These are phyloP conservation scores for Siniperca scherzeri DNA, from an alignment of 2,797 vertebrate species.

Conservation along the genomic window DNA sequence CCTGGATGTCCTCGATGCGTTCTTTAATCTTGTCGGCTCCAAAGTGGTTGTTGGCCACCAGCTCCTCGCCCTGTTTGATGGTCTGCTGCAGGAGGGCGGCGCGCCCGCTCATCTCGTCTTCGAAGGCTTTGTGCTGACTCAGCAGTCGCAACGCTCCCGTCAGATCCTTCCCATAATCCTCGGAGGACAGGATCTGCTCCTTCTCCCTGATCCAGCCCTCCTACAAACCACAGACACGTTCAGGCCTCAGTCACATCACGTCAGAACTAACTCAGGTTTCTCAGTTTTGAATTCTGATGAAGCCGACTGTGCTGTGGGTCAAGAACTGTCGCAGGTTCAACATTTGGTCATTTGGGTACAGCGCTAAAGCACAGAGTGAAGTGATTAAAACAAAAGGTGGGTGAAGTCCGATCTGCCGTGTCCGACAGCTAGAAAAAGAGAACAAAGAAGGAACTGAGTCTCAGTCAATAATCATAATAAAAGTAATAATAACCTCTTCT, in stretches of 20 bases:
- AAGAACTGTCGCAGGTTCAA: background rate
- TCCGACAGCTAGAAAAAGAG: background rate
- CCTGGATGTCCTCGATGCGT: constrained; percentile 90
- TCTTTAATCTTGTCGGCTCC: constrained; percentile 95
- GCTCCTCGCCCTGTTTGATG: constrained; percentile 93
- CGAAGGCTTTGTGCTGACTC: constrained; percentile 96
- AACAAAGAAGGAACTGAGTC: background rate
- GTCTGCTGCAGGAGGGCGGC: constrained; percentile 93
- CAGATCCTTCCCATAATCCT: constrained; percentile 96
- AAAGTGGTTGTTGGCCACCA: constrained; percentile 94
- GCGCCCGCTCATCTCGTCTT: constrained; percentile 96
- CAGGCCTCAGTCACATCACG: background rate
- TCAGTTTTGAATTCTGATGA: background rate
- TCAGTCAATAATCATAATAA: background rate
- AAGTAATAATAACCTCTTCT: constrained; percentile 84
- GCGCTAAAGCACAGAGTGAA: background rate
- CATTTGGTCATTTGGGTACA: background rate
- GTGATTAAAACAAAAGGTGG: background rate
- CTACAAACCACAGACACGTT: constrained; percentile 39
- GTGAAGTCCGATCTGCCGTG: background rate
- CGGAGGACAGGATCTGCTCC: constrained; percentile 96
- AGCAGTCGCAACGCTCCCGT: constrained; percentile 94
- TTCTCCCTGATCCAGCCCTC: constrained; percentile 99
- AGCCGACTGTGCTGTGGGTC: background rate
- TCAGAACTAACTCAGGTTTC: background rate